Evolutionary conservation across 1,140 invertebrate species (phyloP).

Genomic region (Cydia fagiglandana): DNA sequence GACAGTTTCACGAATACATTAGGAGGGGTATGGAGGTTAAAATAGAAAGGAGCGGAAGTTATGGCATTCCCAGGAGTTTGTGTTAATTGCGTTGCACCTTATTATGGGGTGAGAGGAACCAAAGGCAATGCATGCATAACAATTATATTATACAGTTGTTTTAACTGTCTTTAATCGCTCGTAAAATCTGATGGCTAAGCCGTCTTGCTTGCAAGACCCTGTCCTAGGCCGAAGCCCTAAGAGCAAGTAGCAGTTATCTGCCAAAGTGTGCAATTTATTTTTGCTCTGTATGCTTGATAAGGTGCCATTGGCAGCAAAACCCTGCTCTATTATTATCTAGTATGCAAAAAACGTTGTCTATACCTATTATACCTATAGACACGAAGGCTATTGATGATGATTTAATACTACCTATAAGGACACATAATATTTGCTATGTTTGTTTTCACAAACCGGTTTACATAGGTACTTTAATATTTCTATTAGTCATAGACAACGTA

Average conservation of each 20-base stretch:
- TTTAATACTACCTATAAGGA: too few species aligned
- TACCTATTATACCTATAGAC: too few species aligned
- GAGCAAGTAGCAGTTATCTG: too few species aligned
- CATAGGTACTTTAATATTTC: neutral
- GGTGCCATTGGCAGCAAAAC: too few species aligned
- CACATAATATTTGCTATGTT: neutral
- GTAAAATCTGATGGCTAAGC: neutral
- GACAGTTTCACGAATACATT: slow-evolving; percentile 13
- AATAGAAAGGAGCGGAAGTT: slow-evolving; percentile 46
- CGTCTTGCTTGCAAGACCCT: too few species aligned
- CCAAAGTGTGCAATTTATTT: too few species aligned
- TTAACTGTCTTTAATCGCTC: slow-evolving; percentile 26
- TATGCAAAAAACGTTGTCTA: too few species aligned
- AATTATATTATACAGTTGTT: slow-evolving; percentile 34
- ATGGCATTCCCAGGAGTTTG: slow-evolving; percentile 38
- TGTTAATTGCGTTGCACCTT: slow-evolving; percentile 18
- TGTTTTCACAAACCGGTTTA: neutral
- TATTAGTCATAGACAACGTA: neutral
- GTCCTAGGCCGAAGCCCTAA: too few species aligned
- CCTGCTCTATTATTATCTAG: too few species aligned
- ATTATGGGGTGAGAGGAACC: slow-evolving; percentile 33
- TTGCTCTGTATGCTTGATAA: too few species aligned
- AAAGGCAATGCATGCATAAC: slow-evolving; percentile 37
- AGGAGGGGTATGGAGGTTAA: neutral
- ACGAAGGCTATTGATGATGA: too few species aligned